Conservation (phyloP, 2,888 invertebrate genomes). For the Halictus quadricinctus region DNA sequence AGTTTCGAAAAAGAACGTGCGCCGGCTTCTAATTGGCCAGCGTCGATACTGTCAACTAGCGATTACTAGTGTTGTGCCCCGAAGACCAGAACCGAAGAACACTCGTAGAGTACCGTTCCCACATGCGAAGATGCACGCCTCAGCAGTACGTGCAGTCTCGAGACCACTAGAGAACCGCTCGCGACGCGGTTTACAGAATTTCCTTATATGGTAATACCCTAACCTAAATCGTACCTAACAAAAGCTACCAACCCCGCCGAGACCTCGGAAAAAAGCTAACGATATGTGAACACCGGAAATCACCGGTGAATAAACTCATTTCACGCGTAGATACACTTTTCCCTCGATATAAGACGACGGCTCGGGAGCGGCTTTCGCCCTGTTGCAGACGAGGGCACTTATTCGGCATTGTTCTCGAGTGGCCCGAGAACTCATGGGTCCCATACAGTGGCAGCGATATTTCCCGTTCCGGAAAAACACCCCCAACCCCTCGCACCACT, state of each 20-base stretch:
- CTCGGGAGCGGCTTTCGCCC: no score
- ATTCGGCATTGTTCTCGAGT: no score
- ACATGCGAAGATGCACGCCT: slow-evolving; percentile 6
- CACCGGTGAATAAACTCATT: background rate
- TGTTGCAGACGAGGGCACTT: no score
- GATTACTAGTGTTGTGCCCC: background rate
- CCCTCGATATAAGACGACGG: no score
- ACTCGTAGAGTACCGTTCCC: background rate
- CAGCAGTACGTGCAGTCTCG: slow-evolving; percentile 14
- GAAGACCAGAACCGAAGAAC: background rate
- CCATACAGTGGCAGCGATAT: no score
- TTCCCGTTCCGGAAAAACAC: no score
- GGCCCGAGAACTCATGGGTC: no score
- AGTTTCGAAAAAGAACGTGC: background rate
- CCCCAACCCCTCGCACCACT: no score
- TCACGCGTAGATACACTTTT: no score
- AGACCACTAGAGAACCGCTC: slow-evolving; percentile 10
- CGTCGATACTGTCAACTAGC: background rate
- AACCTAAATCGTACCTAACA: background rate
- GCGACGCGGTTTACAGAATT: slow-evolving; percentile 5
- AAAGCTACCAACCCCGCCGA: background rate
- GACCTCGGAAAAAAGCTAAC: background rate
- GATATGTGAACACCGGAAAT: background rate
- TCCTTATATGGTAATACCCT: background rate
- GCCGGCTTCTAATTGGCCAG: background rate